Evolutionary conservation across 2,113 vertebrate species (phyloP), one percentile per base, ranked within the genome.

Genomic region (Nycticorax nycticorax): DNA sequence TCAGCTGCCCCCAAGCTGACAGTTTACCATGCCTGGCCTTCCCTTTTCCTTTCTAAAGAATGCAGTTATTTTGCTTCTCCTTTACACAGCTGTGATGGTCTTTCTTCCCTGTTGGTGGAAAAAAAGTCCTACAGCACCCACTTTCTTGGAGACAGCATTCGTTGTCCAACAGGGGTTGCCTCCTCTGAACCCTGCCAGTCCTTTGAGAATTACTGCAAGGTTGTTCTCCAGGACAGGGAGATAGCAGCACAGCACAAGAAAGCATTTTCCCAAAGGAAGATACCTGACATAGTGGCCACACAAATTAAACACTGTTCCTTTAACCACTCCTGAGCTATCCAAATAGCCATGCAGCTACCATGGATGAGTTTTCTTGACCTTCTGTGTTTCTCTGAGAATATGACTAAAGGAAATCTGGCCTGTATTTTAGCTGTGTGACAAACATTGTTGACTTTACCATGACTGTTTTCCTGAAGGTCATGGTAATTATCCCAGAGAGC

Each of bases 171-270:
- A 56, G 41, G 3, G 5, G 0, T 35, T 77, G n/a, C 55, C 55
- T 79, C 6, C 45, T 92, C 28, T 50, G 41, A 83, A 32, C 9
- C 30, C 20, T 68, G 12, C 33, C 43, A 52, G 0, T 89, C 14
- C 55, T 80, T 92, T 66, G 23, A 35, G 57, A 74, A 74, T 79
- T 88, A 43, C 47, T 63, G 10, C 69, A 33, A 41, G 32, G 69
- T 57, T 87, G 13, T 78, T 88, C 27, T 87, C 28, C 56, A 56
- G 33, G 84, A 32, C 33, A 22, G 24, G 30, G 56, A 72, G n/a
- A n/a, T 57, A 39, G 1, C 39, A 75, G 55, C 59, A 59, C 21
- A 79, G 28, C 37, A 68, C 26, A 56, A 26, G 0, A 0, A 50
- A 37, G 28, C 84, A 8, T 77, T 89, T 86, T 89, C 37, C 28